phyloP scores from a whole-genome alignment of 1,140 invertebrate species.

The Parapsyche elsis region DNA sequence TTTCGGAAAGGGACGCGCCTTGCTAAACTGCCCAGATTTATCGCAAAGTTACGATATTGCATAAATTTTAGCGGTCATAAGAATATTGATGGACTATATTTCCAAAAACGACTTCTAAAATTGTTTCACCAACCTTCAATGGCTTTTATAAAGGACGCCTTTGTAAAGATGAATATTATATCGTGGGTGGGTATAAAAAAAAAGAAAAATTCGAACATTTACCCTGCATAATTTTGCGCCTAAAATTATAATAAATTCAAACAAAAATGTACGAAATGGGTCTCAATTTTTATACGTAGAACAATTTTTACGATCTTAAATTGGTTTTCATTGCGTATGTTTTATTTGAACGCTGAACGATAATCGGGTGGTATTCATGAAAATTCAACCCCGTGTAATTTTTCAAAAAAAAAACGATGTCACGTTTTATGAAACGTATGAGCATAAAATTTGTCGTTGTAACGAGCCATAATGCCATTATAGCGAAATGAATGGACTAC shows the following conservation, averaged over 20 bases:
- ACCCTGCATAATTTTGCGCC: background rate
- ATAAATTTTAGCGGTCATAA: conserved; percentile 23
- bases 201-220: conserved; percentile 9
- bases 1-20: background rate
- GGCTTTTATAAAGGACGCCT: conserved; percentile 13
- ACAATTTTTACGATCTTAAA: background rate
- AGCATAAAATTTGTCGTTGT: background rate
- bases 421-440: background rate
- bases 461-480: background rate
- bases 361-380: too few relatives aligned
- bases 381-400: too few relatives aligned
- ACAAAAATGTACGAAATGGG: background rate
- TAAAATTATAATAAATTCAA: conserved; percentile 5
- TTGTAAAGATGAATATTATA: conserved; percentile 6
- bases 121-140: conserved; percentile 25
- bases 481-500: background rate
- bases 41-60: conserved; percentile 14
- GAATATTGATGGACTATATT: conserved; percentile 28
- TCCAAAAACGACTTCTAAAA: conserved; percentile 30
- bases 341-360: too few relatives aligned
- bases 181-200: background rate
- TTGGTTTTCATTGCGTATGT: background rate
- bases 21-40: conserved; percentile 19
- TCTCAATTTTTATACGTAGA: background rate
- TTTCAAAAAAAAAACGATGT: too few relatives aligned